Evolutionary conservation across 2,888 invertebrate genomes (phyloP), one percentile per base, ranked within the genome.

Genomic region (Cephus nigrinus): DNA sequence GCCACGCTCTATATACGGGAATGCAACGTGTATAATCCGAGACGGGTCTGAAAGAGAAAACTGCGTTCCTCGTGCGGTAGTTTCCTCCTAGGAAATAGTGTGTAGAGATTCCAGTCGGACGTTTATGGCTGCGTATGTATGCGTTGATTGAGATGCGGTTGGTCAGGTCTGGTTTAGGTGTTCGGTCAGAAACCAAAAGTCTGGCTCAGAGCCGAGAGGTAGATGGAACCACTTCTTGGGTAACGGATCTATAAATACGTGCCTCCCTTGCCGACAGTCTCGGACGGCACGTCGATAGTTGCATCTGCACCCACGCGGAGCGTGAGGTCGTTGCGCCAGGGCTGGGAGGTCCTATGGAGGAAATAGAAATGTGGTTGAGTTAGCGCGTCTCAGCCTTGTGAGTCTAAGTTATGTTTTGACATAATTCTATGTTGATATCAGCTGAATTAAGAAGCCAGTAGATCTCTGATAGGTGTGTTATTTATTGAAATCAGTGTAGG

Each of bases 221-320:
- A 81, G 80, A 81, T 81, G 78, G 80, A 81, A 79, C 75, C 79
- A 81, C 80, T 75, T 75, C 73, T 73, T 79, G 73, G 78, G 73
- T 74, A 55, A 55, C 55, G 55, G 15, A 9, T 23, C 55, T 55
- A 9, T 55, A 55, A 55, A 55, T 55, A 55, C 55, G 55, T 55
- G 23, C 23, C 9, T 23, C 23, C n/a, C 74, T 74, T 74, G 35
- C 74, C 74, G 74, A 74, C 74, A n/a, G 74, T 33, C 31, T 15
- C 30, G 71, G 33, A 55, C 23, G 55, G 23, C 55, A 23, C 0
- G 1, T 55, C 23, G 23, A 2, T 55, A 55, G 55, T 55, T 55
- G 23, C 55, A 23, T 55, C 23, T 2, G 55, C 23, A 23, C 55
- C 55, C 55, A 23, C 23, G 55, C 23, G 0, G 55, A 23, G 55